These are phyloP conservation scores for Tricholauxania praeusta DNA, from an alignment of 2,888 invertebrate genomes.

Conservation along the genomic window DNA sequence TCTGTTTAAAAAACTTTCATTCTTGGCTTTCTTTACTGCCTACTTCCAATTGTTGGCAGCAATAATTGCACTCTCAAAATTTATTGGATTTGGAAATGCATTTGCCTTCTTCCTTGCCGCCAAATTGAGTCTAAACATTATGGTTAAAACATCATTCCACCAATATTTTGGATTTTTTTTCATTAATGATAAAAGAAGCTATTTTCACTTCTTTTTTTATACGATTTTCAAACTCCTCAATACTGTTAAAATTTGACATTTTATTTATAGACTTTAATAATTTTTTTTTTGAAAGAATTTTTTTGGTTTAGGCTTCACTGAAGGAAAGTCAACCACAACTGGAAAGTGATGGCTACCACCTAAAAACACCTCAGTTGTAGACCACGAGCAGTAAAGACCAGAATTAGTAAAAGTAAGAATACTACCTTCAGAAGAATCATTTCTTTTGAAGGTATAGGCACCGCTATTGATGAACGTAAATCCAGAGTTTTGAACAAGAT, in stretches of 20 bases:
- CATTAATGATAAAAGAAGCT: neutral
- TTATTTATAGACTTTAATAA: neutral
- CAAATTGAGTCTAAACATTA: neutral
- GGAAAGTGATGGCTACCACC: slow-evolving; percentile 8
- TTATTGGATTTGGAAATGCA: neutral
- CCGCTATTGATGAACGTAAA: too few species aligned
- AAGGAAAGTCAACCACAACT: neutral
- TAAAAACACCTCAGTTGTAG: neutral
- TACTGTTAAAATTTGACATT: too few species aligned
- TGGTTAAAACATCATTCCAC: neutral
- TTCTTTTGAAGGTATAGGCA: too few species aligned
- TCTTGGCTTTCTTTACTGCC: too few species aligned
- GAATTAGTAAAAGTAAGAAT: too few species aligned
- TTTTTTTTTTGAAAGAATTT: neutral
- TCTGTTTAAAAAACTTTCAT: too few species aligned
- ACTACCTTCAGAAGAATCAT: neutral
- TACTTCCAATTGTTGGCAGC: too few species aligned
- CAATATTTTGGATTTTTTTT: neutral
- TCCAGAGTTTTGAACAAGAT: too few species aligned
- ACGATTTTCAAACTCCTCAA: neutral
- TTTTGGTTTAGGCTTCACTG: neutral
- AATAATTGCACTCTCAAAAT: neutral
- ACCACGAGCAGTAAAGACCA: neutral
- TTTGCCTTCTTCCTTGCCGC: neutral
- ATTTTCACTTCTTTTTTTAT: neutral